phyloP scores from a whole-genome alignment of 2,888 invertebrate genomes.

The Timandra comae region DNA sequence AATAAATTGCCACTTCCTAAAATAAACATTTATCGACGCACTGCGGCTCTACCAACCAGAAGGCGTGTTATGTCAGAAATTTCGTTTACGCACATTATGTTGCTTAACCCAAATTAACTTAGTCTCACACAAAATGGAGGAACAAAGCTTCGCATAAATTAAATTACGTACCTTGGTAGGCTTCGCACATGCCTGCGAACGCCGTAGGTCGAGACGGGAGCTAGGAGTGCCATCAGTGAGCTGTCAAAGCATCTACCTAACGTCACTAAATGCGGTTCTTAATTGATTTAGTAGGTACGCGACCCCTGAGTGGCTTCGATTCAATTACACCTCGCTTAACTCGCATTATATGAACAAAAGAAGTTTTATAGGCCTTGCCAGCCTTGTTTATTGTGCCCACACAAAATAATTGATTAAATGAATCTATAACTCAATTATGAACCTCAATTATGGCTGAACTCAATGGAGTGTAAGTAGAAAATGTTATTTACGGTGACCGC shows the following conservation, averaged over 20 bases:
- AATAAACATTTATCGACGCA: slow-evolving; percentile 15
- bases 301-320: slow-evolving; percentile 31
- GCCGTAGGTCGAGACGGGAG: background rate
- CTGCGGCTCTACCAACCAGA: slow-evolving; percentile 9
- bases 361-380: slow-evolving; percentile 23
- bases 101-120: slow-evolving; percentile 27
- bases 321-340: slow-evolving; percentile 29
- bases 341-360: slow-evolving; percentile 17
- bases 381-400: slow-evolving; percentile 24
- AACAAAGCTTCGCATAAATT: slow-evolving; percentile 23
- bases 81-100: slow-evolving; percentile 19
- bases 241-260: slow-evolving; percentile 47
- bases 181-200: background rate
- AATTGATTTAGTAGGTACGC: slow-evolving; percentile 40
- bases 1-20: slow-evolving; percentile 12
- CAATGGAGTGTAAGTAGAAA: slow-evolving; percentile 15
- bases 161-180: slow-evolving; percentile 16
- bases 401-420: slow-evolving; percentile 24
- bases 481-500: slow-evolving; percentile 15
- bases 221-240: slow-evolving; percentile 26
- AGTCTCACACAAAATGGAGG: slow-evolving; percentile 25
- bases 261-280: slow-evolving; percentile 36
- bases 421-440: slow-evolving; percentile 19
- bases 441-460: slow-evolving; percentile 12
- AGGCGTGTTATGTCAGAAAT: slow-evolving; percentile 18